Percentiles rank a stretch among this genome's conserved stretches.
Evolutionary conservation across 2,113 vertebrate genomes (phyloP).

Genomic region (Falco punctatus): DNA sequence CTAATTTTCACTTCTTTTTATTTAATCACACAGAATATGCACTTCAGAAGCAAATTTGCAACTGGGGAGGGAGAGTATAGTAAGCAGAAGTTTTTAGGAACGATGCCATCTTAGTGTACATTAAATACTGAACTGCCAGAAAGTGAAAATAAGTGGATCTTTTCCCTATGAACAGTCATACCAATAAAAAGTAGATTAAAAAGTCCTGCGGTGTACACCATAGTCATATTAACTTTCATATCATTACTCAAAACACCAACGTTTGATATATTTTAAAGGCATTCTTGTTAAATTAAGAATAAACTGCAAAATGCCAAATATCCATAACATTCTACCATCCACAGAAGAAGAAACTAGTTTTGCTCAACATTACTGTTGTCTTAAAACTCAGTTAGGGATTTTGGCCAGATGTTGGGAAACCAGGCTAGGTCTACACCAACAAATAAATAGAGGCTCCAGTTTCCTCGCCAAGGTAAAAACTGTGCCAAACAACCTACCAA

Average conservation of each 20-base stretch:
- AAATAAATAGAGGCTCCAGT: not conserved
- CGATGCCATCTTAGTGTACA: not conserved
- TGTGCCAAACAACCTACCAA: not conserved
- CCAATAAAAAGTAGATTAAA: not conserved
- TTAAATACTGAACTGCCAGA: not conserved
- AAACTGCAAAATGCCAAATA: not conserved
- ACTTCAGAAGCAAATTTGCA: constrained; percentile 1
- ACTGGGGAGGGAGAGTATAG: not conserved
- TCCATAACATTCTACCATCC: not conserved
- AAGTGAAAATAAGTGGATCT: not conserved
- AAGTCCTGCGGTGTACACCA: not conserved
- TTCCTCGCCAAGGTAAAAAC: not conserved
- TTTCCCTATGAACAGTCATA: not conserved
- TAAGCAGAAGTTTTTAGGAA: not conserved
- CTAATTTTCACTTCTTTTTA: constrained; percentile 25
- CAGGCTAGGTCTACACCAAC: not conserved
- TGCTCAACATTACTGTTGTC: not conserved
- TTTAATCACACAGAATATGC: not conserved
- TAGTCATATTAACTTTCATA: not conserved
- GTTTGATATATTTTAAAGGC: not conserved
- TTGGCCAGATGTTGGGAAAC: not conserved
- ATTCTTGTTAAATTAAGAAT: not conserved
- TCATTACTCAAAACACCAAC: not conserved
- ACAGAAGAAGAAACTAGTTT: not conserved
- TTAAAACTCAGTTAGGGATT: not conserved